Evolutionary conservation across 2,888 invertebrate species (phyloP).

Genomic region (Meteorus cinctellus): DNA sequence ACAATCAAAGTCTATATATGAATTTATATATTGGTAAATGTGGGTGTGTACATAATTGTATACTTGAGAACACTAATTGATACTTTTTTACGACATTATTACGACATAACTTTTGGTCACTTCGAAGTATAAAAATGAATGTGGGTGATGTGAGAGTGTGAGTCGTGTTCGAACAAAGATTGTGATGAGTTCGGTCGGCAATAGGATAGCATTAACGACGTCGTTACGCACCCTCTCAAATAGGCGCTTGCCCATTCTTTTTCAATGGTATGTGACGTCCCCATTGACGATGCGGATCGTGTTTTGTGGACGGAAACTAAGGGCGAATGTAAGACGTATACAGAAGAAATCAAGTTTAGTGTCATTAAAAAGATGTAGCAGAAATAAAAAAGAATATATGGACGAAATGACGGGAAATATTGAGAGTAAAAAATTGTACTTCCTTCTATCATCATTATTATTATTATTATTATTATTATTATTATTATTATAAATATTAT

Average conservation of each 20-base stretch:
- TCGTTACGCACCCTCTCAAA: slow-evolving; percentile 46
- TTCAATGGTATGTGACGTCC: slow-evolving; percentile 31
- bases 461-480: no score
- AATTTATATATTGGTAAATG: not conserved
- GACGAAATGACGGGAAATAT: not conserved
- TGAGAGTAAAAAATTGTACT: no score
- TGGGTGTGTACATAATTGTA: not conserved
- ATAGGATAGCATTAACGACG: slow-evolving; percentile 49
- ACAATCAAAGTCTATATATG: not conserved
- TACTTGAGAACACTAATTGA: slow-evolving; percentile 6
- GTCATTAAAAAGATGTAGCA: slow-evolving; percentile 10
- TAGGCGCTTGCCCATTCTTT: slow-evolving; percentile 27
- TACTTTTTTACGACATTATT: slow-evolving; percentile 14
- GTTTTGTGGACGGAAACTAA: slow-evolving; percentile 4
- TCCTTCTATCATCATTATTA: not conserved
- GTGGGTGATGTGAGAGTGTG: slow-evolving; percentile 11
- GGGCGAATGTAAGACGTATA: not conserved
- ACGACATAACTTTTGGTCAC: not conserved
- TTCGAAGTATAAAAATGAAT: not conserved
- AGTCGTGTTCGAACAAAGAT: slow-evolving; percentile 44
- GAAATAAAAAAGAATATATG: slow-evolving; percentile 10
- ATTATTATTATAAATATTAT: not conserved
- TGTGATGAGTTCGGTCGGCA: slow-evolving; percentile 39
- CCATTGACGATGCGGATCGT: not conserved
- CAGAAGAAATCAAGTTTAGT: slow-evolving; percentile 8